Base-by-base conservation (phyloP, 2,888 invertebrate genomes). In the Arrhopalites spinosus region DNA sequence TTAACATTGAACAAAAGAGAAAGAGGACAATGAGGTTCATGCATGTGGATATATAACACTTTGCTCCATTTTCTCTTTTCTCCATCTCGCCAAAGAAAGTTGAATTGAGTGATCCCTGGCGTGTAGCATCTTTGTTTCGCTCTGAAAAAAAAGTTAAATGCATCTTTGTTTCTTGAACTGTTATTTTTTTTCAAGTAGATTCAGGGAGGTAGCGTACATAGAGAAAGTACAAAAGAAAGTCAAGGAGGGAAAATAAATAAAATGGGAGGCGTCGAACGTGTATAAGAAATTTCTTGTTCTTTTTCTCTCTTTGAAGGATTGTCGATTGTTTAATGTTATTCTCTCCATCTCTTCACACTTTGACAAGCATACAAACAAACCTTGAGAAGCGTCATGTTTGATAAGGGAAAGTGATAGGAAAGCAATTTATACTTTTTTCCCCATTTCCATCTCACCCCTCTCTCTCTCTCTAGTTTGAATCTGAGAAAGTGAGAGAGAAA, bases 341-440 rank as follows among this genome's bases (percentile, higher is more conserved):
- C 17, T 23, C 59, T 23, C 11, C 11, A 53, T 53, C 17, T 8
- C 23, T 59, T 23, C 59, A 20, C 59, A 59, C 23, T 59, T 8
- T 25, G 8, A n/a, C n/a, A n/a, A 5, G 15, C 20, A 20, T 17
- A 50, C 20, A 20, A 50, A 17, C 7, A n/a, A 15, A 50, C 3
- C 2, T 11, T 3, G 50, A 50, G 50, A 3, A 50, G 15, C 17
- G 50, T 20, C 36, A 36, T 36, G 36, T 11, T 11, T 36, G 66
- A 66, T 66, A 36, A 7, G 23, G 5, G 43, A 66, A 36, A 66
- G 66, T 43, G 67, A 68, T 68, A 68, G 67, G 47, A 68, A 68
- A 47, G 67, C 47, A 68, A 68, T 68, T 47, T 68, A 47, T n/a
- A 43, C 15, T 25, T 25, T 45, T 59, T 59, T 59, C 59, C 13